Evolutionary conservation across 2,888 invertebrate species (phyloP).

Genomic region (Coelinius sp.): DNA sequence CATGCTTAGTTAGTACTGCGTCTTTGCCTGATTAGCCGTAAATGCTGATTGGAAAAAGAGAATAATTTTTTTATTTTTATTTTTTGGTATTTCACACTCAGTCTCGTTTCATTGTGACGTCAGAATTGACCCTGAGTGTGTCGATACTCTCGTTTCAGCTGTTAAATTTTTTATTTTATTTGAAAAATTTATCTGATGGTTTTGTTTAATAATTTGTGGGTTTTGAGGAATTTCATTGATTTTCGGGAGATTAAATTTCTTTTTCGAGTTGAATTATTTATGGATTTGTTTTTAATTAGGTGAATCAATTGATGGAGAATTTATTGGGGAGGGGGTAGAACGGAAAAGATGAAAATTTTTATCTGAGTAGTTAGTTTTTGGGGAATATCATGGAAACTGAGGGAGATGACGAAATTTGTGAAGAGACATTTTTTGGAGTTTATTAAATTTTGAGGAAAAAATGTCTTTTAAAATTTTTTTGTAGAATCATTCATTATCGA

Average conservation of each 20-base stretch:
- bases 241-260: neutral
- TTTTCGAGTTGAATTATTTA: too few relatives aligned
- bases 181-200: neutral
- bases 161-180: neutral
- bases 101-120: constrained; percentile 15
- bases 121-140: constrained; percentile 10
- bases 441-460: neutral
- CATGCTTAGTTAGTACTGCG: neutral
- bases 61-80: neutral
- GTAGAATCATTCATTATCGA: too few relatives aligned
- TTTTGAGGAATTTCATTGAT: neutral
- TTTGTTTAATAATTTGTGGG: neutral
- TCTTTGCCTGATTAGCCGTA: constrained; percentile 6
- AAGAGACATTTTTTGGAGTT: neutral
- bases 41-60: constrained; percentile 10
- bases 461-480: neutral
- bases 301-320: too few relatives aligned
- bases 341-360: too few relatives aligned
- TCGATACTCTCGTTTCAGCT: constrained; percentile 11
- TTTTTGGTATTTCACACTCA: neutral
- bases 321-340: too few relatives aligned
- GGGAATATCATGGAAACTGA: neutral
- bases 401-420: too few relatives aligned
- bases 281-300: too few relatives aligned
- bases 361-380: neutral